Base-by-base conservation (phyloP, 2,888 invertebrate genomes). In the Metacarcinus magister region DNA sequence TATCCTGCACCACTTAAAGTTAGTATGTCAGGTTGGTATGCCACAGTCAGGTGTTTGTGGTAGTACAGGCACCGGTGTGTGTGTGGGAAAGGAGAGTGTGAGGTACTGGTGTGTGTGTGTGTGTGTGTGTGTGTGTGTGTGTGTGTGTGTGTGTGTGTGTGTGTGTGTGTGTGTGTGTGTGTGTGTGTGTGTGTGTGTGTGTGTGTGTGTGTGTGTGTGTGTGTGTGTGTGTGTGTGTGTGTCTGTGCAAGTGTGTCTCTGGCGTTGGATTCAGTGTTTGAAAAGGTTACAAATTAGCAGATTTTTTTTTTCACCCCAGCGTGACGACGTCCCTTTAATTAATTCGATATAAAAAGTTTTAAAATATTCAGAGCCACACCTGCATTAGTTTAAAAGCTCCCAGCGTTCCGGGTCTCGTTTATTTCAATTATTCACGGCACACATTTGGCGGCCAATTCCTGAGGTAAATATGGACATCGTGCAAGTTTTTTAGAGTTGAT, bases 261-360 rank as follows among this genome's bases (percentile, higher is more conserved):
- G 67, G 23, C n/a, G n/a, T 67, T 67, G 67, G 67, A 67, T 67
- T 67, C n/a, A 67, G 23, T 67, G 67, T n/a, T 67, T 19, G 19
- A 67, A n/a, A 67, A n/a, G 67, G n/a, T n/a, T 67, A n/a, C n/a
- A 67, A 67, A 67, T 67, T 67, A 67, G 67, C 67, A 67, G 3
- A 2, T 4, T 0, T 23, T n/a, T 67, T 67, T 67, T 67, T n/a
- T 23, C 67, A n/a, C 67, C 10, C 67, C 67, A n/a, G 67, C 0
- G 67, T 67, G 67, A n/a, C n/a, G 67, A 67, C 67, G 67, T 67
- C n/a, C 67, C 67, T 67, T 67, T 67, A 67, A 67, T 67, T 67
- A 67, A 67, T 67, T 67, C 5, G 67, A 67, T 67, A 67, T 5
- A 13, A 67, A 67, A 67, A 67, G 67, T 67, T 67, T 67, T 67